Percentiles rank a stretch among this genome's conserved stretches.
These are phyloP conservation scores for Poeciliopsis retropinna DNA, from an alignment of 2,113 vertebrate species.

Conservation along the genomic window DNA sequence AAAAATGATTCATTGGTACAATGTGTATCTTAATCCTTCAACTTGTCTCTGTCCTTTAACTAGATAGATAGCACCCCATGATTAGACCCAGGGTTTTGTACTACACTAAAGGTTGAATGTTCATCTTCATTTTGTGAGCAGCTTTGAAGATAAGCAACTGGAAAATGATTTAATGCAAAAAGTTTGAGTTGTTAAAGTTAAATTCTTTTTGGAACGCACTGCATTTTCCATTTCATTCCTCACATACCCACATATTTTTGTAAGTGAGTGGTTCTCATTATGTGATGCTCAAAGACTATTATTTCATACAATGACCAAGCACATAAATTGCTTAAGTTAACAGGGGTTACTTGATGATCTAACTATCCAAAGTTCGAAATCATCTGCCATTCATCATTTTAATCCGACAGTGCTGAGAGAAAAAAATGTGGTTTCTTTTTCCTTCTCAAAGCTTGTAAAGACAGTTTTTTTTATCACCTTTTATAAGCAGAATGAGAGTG, in stretches of 20 bases:
- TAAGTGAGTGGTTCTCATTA: background rate
- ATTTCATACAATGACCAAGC: background rate
- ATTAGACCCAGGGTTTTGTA: background rate
- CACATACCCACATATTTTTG: background rate
- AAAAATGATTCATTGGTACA: conserved; percentile 2
- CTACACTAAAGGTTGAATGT: background rate
- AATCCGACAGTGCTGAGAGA: background rate
- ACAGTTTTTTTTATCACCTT: background rate
- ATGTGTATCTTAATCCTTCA: background rate
- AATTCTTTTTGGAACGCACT: background rate
- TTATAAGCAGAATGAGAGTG: background rate
- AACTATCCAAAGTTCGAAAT: background rate
- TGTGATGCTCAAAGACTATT: background rate
- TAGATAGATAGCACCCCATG: conserved; percentile 3
- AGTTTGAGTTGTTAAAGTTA: background rate
- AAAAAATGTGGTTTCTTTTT: background rate
- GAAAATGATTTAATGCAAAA: background rate
- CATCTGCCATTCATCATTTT: background rate
- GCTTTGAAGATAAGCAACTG: background rate
- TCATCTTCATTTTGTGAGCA: background rate
- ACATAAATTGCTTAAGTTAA: background rate
- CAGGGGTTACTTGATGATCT: background rate
- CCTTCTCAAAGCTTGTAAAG: background rate
- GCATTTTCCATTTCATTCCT: background rate
- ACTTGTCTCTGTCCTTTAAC: conserved; percentile 7